These are phyloP conservation scores for Bucco capensis DNA, from an alignment of 2,113 vertebrate species.

Conservation along the genomic window DNA sequence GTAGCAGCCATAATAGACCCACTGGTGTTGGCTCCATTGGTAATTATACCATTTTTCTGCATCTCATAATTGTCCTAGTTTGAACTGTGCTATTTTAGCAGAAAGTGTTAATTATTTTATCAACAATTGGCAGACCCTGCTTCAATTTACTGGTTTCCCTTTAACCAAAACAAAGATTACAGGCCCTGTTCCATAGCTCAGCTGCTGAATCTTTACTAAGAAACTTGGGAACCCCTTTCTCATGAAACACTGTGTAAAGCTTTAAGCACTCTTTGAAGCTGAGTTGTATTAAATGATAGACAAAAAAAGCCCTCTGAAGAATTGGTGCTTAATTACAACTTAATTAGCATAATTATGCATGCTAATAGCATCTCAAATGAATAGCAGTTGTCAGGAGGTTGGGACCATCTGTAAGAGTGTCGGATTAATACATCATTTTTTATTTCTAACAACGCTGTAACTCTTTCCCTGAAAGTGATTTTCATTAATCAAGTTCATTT, in stretches of 20 bases:
- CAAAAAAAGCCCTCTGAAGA: slow-evolving; percentile 98
- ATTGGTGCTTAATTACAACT: slow-evolving; percentile 99
- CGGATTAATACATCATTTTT: slow-evolving; percentile 99
- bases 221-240: slow-evolving; percentile 78
- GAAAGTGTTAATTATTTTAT: slow-evolving; percentile 82
- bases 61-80: slow-evolving; percentile 78
- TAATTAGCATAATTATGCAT: slow-evolving; percentile 99
- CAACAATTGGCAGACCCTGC: slow-evolving; percentile 78
- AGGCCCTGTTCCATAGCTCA: slow-evolving; percentile 66
- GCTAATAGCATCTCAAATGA: slow-evolving; percentile 99
- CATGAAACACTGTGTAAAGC: slow-evolving; percentile 79
- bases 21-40: slow-evolving; percentile 71
- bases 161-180: slow-evolving; percentile 80
- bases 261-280: slow-evolving; percentile 90
- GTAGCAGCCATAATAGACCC: slow-evolving; percentile 64
- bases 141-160: slow-evolving; percentile 77
- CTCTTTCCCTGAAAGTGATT: slow-evolving; percentile 97
- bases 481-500: slow-evolving; percentile 99
- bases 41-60: slow-evolving; percentile 77
- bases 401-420: slow-evolving; percentile 98
- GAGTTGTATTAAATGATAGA: slow-evolving; percentile 94
- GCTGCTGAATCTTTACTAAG: slow-evolving; percentile 73
- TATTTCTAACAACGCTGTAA: slow-evolving; percentile 97
- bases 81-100: slow-evolving; percentile 77
- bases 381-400: slow-evolving; percentile 99